phyloP scores from a whole-genome alignment of 1,140 invertebrate genomes.

The Lordiphosa stackelbergi region DNA sequence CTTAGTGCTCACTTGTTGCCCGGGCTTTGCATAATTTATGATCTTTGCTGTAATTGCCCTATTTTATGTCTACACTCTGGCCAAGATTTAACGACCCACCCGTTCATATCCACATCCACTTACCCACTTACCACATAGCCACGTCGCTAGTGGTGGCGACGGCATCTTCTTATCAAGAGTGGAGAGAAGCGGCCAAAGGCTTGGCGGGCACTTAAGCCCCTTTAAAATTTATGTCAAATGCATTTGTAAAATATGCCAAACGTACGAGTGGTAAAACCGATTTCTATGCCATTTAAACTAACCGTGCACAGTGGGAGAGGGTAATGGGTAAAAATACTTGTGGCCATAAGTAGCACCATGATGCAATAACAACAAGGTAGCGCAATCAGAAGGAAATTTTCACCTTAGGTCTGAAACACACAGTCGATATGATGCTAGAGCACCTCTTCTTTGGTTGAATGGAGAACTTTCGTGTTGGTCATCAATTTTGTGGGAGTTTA shows the following conservation, averaged over 20 bases:
- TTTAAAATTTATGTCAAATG: constrained; percentile 75
- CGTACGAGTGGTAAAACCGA: constrained; percentile 68
- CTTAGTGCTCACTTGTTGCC: constrained; percentile 67
- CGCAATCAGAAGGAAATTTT: no score
- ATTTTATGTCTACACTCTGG: constrained; percentile 61
- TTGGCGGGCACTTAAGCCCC: constrained; percentile 49
- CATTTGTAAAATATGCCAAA: constrained; percentile 74
- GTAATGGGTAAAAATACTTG: not conserved
- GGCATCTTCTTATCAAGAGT: constrained; percentile 46
- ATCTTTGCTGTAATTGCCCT: constrained; percentile 66
- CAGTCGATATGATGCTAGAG: no score
- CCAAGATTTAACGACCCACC: constrained; percentile 49
- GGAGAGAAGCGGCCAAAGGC: constrained; percentile 22
- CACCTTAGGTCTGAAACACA: no score
- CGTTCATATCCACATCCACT: not conserved
- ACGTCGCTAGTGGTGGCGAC: not conserved
- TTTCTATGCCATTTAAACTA: constrained; percentile 63
- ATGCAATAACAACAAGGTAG: no score
- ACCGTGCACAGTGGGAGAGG: constrained; percentile 38
- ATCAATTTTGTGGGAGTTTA: no score
- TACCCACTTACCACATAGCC: constrained; percentile 9
- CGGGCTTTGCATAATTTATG: constrained; percentile 70
- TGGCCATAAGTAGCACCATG: no score
- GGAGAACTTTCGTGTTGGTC: no score
- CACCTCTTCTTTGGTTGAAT: no score